phyloP scores from a whole-genome alignment of 2,797 vertebrate species.

The Petrocephalus sullivani region DNA sequence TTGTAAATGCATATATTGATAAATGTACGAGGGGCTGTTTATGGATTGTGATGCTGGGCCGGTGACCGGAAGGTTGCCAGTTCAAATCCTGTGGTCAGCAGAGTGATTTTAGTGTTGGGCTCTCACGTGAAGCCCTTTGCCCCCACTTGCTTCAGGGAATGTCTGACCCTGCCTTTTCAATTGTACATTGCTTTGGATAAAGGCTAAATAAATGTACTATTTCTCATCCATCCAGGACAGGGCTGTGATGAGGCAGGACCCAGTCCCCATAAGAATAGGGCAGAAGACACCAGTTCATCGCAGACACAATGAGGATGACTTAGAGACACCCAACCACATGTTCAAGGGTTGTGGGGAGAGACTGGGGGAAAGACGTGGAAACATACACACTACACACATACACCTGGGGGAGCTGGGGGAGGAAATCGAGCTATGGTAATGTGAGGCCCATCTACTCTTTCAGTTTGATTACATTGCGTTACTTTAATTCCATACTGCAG shows the following conservation, averaged over 20 bases:
- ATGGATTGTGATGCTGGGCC: not conserved
- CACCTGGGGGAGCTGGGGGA: not conserved
- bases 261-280: not conserved
- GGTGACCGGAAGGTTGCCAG: not conserved
- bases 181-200: not conserved
- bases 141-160: not conserved
- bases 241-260: not conserved
- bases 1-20: not conserved
- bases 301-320: not conserved
- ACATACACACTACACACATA: not conserved
- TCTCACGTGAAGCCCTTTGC: not conserved
- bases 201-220: not conserved
- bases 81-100: not conserved
- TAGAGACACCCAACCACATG: not conserved
- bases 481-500: not conserved
- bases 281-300: not conserved
- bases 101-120: not conserved
- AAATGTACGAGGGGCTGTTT: not conserved
- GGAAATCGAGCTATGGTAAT: not conserved
- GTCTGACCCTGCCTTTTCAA: not conserved
- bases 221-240: not conserved
- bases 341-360: not conserved
- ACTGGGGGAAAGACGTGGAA: not conserved
- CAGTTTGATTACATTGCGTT: not conserved
- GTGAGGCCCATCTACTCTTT: not conserved